Evolutionary conservation across 1,140 invertebrate genomes (phyloP), one percentile per base, ranked within the genome.

Genomic region (Reticulitermes speratus): DNA sequence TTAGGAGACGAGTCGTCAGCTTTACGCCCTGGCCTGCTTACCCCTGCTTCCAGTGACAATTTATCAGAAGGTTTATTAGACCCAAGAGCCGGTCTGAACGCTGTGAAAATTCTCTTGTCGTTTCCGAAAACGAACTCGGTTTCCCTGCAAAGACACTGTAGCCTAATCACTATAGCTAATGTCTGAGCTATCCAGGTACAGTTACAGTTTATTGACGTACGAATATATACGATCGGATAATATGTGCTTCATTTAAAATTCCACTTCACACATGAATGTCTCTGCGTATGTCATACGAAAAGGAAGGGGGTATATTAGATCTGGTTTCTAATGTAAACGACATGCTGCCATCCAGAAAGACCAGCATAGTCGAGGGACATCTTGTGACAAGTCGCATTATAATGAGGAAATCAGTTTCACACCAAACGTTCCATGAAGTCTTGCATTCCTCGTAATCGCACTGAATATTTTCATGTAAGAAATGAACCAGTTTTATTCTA

Each of bases 221-320:
- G 25, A 55, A 55, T 75, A 30, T 12, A 14, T n/a, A 19, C 19
- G 25, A 8, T 7, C n/a, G 25, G 11, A 11, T 75, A 23, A 7
- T 30, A 25, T 75, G 65, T 75, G 65, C 25, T 75, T 75, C 65
- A 30, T 75, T 75, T 75, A 75, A 75, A 75, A 75, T 75, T 75
- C 65, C 65, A 75, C 25, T 75, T 75, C 65, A 75, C 65, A 75
- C 65, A 75, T n/a, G 65, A 75, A 11, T 75, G 65, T 75, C 65
- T 75, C n/a, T 2, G 9, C 65, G 25, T n/a, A 2, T 75, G n/a
- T 14, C 25, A n/a, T 3, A 25, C 65, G 25, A 30, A 8, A 75
- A 55, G 19, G 65, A 30, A 8, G 16, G n/a, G 25, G 16, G n/a
- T 30, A 30, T 30, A 75, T 75, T 75, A 30, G 65, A 75, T 75